Percentiles rank a stretch among this genome's conserved stretches.
phyloP scores from a whole-genome alignment of 1,140 invertebrate species.

The Batillaria attramentaria region DNA sequence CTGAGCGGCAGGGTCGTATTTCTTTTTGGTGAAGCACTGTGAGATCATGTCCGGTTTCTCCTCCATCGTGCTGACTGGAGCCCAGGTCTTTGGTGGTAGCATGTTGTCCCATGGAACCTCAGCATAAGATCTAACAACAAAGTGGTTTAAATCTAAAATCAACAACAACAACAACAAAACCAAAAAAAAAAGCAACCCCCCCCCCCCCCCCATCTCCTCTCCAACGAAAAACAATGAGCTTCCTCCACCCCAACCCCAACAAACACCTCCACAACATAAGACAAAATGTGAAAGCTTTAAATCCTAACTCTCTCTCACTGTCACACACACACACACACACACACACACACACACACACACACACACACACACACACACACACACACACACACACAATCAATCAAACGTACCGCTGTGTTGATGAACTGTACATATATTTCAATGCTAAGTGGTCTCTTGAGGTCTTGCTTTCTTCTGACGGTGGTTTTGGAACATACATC shows the following conservation, averaged over 20 bases:
- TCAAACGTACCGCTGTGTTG: constrained; percentile 69
- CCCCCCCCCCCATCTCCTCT: too few species aligned
- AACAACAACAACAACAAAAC: too few species aligned
- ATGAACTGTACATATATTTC: constrained; percentile 66
- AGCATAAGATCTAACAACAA: constrained; percentile 59
- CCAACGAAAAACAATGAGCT: too few species aligned
- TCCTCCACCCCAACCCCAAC: too few species aligned
- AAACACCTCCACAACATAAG: too few species aligned
- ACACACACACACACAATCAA: not conserved
- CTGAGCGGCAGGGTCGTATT: constrained; percentile 63
- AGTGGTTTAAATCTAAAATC: too few species aligned
- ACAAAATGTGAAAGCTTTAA: not conserved
- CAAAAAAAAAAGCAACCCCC: too few species aligned
- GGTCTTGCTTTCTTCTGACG: constrained; percentile 57
- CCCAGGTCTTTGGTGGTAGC: constrained; percentile 60
- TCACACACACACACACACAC: not conserved
- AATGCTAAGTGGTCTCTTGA: constrained; percentile 63
- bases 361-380: not conserved
- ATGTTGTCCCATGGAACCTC: constrained; percentile 68
- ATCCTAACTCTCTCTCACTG: not conserved
- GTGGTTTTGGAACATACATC: constrained; percentile 56
- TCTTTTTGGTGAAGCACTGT: constrained; percentile 59
- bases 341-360: not conserved
- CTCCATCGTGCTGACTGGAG: constrained; percentile 58
- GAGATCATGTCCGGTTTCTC: constrained; percentile 65